phyloP scores from a whole-genome alignment of 2,888 invertebrate species.

The Anaspis maculata region DNA sequence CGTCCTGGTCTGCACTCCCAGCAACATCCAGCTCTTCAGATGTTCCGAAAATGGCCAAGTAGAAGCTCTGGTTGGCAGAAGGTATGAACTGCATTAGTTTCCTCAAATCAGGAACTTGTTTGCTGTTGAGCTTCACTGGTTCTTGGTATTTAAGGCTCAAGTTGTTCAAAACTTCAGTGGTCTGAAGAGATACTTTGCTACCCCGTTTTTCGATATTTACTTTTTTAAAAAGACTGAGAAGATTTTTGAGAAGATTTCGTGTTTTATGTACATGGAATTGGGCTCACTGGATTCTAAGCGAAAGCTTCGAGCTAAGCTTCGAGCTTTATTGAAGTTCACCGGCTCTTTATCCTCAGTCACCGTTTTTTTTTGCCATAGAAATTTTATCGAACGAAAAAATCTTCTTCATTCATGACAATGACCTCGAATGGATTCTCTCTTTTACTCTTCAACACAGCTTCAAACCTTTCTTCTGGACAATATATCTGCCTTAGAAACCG shows the following conservation, averaged over 20 bases:
- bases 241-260: too few relatives aligned
- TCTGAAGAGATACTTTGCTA: background rate
- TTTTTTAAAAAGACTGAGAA: too few relatives aligned
- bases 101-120: background rate
- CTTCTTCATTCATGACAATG: background rate
- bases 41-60: background rate
- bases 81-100: background rate
- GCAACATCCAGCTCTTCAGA: background rate
- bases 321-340: background rate
- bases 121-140: background rate
- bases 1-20: background rate
- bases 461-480: background rate
- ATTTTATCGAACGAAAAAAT: slow-evolving; percentile 1
- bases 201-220: background rate
- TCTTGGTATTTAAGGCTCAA: background rate
- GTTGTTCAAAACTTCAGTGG: background rate
- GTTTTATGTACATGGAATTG: background rate
- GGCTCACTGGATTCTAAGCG: background rate
- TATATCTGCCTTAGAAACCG: background rate
- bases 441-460: background rate
- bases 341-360: slow-evolving; percentile 1
- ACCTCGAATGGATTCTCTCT: background rate
- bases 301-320: too few relatives aligned
- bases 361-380: background rate
- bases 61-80: background rate